These are phyloP conservation scores for Hippoglossus stenolepis DNA, from an alignment of 2,113 vertebrate species.

Conservation along the genomic window DNA sequence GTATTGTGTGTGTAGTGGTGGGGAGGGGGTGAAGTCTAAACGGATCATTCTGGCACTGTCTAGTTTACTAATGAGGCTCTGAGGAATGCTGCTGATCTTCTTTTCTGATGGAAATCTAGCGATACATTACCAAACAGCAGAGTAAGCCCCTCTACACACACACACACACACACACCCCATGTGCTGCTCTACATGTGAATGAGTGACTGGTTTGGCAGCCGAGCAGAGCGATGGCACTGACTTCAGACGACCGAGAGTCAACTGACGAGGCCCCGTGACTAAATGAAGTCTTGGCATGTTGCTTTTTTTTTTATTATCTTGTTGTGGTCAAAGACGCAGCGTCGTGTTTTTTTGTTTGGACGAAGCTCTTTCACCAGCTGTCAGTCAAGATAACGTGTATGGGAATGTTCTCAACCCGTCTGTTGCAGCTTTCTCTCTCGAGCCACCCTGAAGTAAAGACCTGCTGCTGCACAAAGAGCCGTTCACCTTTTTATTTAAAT, in stretches of 20 bases:
- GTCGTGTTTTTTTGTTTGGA: too few species aligned
- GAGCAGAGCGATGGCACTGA: background rate
- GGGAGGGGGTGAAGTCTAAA: constrained; percentile 38
- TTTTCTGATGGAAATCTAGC: constrained; percentile 73
- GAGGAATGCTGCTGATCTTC: constrained; percentile 67
- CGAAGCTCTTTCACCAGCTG: too few species aligned
- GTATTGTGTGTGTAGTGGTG: background rate
- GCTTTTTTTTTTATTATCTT: too few species aligned
- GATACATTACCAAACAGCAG: constrained; percentile 40
- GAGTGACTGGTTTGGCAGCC: background rate
- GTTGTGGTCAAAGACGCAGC: too few species aligned
- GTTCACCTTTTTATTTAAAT: too few species aligned
- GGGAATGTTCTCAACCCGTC: too few species aligned
- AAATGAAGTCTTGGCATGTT: background rate
- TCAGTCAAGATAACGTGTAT: too few species aligned
- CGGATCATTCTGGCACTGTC: constrained; percentile 66
- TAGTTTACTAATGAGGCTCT: constrained; percentile 76
- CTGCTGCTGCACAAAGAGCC: too few species aligned
- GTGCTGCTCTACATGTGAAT: background rate
- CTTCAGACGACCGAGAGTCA: background rate
- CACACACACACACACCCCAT: background rate
- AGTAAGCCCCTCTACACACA: background rate
- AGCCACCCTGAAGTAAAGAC: too few species aligned
- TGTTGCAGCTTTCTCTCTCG: too few species aligned
- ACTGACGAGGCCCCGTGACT: background rate